phyloP scores from a whole-genome alignment of 2,888 invertebrate genomes.

The Agelastica alni region DNA sequence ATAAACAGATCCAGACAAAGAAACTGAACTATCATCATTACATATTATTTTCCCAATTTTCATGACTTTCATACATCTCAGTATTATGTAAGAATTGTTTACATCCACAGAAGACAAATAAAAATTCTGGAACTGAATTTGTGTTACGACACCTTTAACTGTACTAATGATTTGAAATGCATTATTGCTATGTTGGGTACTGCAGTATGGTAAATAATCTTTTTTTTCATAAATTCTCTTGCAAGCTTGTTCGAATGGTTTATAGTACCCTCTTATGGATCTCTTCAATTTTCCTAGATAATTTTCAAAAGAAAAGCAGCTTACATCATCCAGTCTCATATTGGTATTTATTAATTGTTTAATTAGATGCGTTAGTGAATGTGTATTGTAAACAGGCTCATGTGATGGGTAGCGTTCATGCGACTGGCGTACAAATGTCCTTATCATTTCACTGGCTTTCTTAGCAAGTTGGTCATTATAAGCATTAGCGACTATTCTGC shows the following conservation, averaged over 20 bases:
- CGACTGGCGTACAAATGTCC: background rate
- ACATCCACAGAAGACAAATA: background rate
- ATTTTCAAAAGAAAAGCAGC: slow-evolving; percentile 1
- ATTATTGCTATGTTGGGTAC: background rate
- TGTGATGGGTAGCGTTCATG: background rate
- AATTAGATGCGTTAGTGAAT: too few species aligned
- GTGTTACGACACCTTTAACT: background rate
- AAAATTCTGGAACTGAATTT: background rate
- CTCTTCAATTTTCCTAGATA: background rate
- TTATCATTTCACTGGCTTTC: background rate
- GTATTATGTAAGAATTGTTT: slow-evolving; percentile 1
- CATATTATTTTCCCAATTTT: background rate
- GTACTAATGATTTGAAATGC: background rate
- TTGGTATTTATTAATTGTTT: background rate
- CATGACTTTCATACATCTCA: background rate
- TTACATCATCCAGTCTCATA: background rate
- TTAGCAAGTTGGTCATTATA: background rate
- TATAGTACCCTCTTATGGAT: background rate
- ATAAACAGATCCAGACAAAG: too few species aligned
- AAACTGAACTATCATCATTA: background rate
- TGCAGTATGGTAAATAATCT: background rate
- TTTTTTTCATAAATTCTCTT: background rate
- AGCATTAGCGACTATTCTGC: background rate
- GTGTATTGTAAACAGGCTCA: background rate
- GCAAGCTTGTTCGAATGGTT: background rate